phyloP scores from a whole-genome alignment of 2,113 vertebrate species.

The Erythrocercus mccallii region DNA sequence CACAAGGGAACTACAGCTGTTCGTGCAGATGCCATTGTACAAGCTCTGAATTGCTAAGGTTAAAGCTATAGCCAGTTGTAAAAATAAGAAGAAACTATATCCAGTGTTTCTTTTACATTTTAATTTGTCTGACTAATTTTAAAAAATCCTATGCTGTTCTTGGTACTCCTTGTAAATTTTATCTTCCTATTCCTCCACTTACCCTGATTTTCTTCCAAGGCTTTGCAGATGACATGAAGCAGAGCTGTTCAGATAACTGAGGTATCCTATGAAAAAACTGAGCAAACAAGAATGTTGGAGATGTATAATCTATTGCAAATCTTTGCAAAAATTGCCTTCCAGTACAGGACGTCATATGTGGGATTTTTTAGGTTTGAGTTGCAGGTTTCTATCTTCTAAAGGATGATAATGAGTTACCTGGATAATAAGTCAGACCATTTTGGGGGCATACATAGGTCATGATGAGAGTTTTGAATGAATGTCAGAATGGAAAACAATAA shows the following conservation, averaged over 20 bases:
- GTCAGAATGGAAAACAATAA: not conserved
- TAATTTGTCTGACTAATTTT: not conserved
- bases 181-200: not conserved
- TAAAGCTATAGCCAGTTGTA: not conserved
- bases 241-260: not conserved
- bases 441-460: not conserved
- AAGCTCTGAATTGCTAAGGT: not conserved
- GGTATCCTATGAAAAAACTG: not conserved
- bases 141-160: not conserved
- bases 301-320: not conserved
- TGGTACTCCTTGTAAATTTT: not conserved
- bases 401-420: not conserved
- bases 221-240: not conserved
- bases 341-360: not conserved
- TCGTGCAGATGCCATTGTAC: not conserved
- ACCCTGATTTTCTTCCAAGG: not conserved
- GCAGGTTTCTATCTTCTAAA: not conserved
- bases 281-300: not conserved
- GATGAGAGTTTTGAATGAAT: not conserved
- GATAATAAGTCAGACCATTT: not conserved
- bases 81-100: not conserved
- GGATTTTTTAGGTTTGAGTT: not conserved
- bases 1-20: conserved; percentile 6
- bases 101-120: not conserved
- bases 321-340: not conserved